Evolutionary conservation across 2,888 invertebrate species (phyloP).

Genomic region (Hypena proboscidalis): DNA sequence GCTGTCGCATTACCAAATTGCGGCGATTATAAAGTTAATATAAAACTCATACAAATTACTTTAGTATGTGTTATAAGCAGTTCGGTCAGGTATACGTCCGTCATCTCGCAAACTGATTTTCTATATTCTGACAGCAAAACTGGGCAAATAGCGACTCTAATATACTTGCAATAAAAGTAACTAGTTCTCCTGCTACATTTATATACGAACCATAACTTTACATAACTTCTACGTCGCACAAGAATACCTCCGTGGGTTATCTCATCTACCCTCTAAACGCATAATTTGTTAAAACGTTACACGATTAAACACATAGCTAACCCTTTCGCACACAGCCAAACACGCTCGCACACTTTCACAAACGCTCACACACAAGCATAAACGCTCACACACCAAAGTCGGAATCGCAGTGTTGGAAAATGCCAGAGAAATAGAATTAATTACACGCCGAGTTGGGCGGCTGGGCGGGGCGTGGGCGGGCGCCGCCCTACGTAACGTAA

Average conservation of each 20-base stretch:
- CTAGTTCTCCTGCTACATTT: too few relatives aligned
- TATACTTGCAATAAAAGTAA: background rate
- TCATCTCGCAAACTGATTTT: too few relatives aligned
- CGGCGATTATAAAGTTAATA: too few relatives aligned
- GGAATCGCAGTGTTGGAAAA: slow-evolving; percentile 40
- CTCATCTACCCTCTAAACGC: background rate
- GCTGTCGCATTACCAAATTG: too few relatives aligned
- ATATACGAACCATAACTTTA: too few relatives aligned
- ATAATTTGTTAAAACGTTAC: slow-evolving; percentile 4
- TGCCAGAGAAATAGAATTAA: slow-evolving; percentile 66
- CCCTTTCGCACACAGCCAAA: background rate
- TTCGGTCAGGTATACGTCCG: too few relatives aligned
- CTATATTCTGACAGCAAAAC: too few relatives aligned
- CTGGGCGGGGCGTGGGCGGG: slow-evolving; percentile 46
- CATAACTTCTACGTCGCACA: too few relatives aligned
- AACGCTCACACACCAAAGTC: slow-evolving; percentile 20
- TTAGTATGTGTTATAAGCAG: too few relatives aligned
- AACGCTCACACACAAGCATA: slow-evolving; percentile 9
- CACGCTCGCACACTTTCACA: background rate
- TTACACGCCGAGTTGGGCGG: slow-evolving; percentile 54
- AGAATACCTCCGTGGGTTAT: too few relatives aligned
- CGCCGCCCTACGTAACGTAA: slow-evolving; percentile 52
- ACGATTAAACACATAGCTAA: background rate
- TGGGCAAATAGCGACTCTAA: background rate
- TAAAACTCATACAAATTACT: too few relatives aligned